These are phyloP conservation scores for Vicugna pacos DNA, from an alignment of 2,113 vertebrate genomes.

Conservation along the genomic window DNA sequence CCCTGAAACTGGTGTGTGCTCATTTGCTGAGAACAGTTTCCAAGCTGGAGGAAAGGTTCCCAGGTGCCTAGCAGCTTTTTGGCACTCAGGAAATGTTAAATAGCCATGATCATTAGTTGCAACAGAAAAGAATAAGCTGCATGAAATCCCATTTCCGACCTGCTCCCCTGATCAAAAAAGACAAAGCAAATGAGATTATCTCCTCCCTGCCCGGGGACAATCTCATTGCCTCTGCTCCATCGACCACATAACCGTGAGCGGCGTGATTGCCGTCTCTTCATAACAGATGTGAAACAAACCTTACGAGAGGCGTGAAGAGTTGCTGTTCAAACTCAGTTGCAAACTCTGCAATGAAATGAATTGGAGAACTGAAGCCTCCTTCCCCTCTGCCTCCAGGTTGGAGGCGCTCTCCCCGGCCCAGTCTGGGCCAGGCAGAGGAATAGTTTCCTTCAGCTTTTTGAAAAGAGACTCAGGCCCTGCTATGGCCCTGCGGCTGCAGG, in stretches of 20 bases:
- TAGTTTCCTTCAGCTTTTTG: background rate
- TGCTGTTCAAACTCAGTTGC: constrained; percentile 3
- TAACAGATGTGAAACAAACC: constrained; percentile 40
- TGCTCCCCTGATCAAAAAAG: constrained; percentile 63
- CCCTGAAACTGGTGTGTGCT: background rate
- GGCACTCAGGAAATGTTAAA: constrained; percentile 31
- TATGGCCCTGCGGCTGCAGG: background rate
- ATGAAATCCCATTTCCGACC: constrained; percentile 67
- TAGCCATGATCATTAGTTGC: background rate
- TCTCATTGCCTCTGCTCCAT: constrained; percentile 46
- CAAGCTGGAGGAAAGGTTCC: background rate
- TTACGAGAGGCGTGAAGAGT: background rate
- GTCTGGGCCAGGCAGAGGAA: background rate
- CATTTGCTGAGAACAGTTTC: background rate
- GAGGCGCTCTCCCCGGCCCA: background rate
- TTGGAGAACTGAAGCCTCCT: background rate
- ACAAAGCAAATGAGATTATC: constrained; percentile 71
- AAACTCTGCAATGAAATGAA: background rate
- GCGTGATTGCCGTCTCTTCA: background rate
- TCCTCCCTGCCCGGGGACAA: constrained; percentile 42
- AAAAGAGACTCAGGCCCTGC: background rate
- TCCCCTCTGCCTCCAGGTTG: background rate
- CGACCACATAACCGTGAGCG: background rate
- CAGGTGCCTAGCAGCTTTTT: background rate
- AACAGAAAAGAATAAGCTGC: constrained; percentile 51